Evolutionary conservation across 92 coral and sea anemone species (phyloP), one percentile per base, ranked within the genome.

Genomic region (Pocillopora meandrina): DNA sequence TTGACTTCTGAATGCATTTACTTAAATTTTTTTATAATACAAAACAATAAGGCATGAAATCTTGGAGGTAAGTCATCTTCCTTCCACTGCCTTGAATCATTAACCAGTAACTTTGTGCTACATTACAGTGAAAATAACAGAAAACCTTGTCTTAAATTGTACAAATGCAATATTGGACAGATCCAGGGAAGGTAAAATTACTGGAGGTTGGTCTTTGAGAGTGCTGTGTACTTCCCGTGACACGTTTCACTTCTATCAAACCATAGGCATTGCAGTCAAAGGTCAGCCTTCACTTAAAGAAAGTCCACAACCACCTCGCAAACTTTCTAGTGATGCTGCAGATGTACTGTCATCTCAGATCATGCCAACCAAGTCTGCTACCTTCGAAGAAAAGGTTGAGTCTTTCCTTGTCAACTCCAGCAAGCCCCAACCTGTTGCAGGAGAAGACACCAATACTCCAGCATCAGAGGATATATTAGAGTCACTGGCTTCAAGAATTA

Each of bases 401-500:
- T 12, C 76, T 61, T 68, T 16, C 12, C 77, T 33, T 59, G 16
- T 55, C 67, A 56, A 76, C 58, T 47, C 67, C 7, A 19, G 23
- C 19, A 81, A 81, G 20, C 78, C 35, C 21, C 61, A 83, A 74
- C 77, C 80, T 20, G 55, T 19, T 61, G 65, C 12, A 19, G 36
- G 20, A 55, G 57, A 66, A 15, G 76, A 36, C n/a, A 63, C 80
- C 12, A 17, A 56, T 12, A 10, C 13, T 14, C 2, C 62, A 42
- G 73, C 80, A 21, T 1, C 86, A 79, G 85, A 87, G 31, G 98
- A 94, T 64, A 87, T 89, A 31, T 84, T 96, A 31, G 93, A 92
- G 36, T 72, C 31, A 47, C 65, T 83, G n/a, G 90, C 93, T 60
- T 88, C 91, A 36, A 86, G 98, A 21, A 92, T 96, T 26, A 88